Conservation (phyloP, 2,113 vertebrate species). For the Pachypanchax playfairii region DNA sequence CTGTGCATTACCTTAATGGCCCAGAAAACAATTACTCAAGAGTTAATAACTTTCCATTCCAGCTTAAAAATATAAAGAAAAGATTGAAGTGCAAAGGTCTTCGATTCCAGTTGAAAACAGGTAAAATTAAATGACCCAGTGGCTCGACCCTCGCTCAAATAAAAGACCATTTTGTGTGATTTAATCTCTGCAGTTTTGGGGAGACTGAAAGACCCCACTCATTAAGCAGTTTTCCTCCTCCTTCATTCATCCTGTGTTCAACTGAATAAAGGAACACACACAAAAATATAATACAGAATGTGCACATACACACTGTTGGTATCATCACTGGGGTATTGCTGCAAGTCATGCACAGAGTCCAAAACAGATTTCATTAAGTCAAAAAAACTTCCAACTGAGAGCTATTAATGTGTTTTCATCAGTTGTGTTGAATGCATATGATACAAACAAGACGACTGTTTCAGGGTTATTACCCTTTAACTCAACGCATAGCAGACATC, state of each 20-base stretch:
- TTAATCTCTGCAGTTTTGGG: constrained; percentile 42
- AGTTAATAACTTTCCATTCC: constrained; percentile 29
- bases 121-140: constrained; percentile 23
- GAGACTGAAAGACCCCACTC: constrained; percentile 62
- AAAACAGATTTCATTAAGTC: too few relatives aligned
- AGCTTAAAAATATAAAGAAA: constrained; percentile 13
- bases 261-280: constrained; percentile 30
- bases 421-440: too few relatives aligned
- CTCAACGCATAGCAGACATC: too few relatives aligned
- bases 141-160: constrained; percentile 35
- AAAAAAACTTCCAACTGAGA: too few relatives aligned
- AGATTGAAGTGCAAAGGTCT: background rate
- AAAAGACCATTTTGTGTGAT: constrained; percentile 48
- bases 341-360: too few relatives aligned
- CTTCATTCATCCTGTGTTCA: constrained; percentile 39
- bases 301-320: too few relatives aligned
- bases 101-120: constrained; percentile 42
- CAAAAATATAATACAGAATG: constrained; percentile 12
- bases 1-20: constrained; percentile 16
- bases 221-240: constrained; percentile 59
- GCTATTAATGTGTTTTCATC: too few relatives aligned
- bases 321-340: too few relatives aligned
- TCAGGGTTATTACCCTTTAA: too few relatives aligned
- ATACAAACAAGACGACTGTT: too few relatives aligned
- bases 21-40: constrained; percentile 39